Evolutionary conservation across 1,140 invertebrate genomes (phyloP).

Genomic region (Zaprionus tsacasi): DNA sequence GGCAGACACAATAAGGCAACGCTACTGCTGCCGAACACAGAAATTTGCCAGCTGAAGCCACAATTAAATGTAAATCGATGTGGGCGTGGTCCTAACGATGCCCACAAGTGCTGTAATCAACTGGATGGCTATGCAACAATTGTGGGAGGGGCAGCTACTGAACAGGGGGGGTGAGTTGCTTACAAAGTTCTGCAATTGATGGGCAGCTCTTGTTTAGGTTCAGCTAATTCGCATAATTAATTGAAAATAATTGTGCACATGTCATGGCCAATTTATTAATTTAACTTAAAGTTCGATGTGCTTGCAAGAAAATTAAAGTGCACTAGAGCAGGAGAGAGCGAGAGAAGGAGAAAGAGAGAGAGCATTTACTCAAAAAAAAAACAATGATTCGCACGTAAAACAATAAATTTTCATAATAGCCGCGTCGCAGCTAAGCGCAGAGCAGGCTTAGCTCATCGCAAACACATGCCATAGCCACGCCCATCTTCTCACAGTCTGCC

Average conservation of each 20-base stretch:
- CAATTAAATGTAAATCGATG: conserved; percentile 55
- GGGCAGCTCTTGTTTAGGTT: neutral
- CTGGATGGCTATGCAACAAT: conserved; percentile 2
- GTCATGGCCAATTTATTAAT: conserved; percentile 38
- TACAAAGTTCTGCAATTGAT: conserved; percentile 24
- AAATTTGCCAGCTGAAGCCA: conserved; percentile 42
- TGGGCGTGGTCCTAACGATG: neutral
- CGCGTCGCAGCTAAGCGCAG: conserved; percentile 13
- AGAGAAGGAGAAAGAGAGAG: neutral
- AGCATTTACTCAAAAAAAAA: conserved; percentile 44
- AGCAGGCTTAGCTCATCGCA: conserved; percentile 10
- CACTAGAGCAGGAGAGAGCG: neutral
- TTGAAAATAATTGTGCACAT: conserved; percentile 45
- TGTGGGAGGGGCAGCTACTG: neutral
- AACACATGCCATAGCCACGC: conserved; percentile 33
- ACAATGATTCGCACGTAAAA: conserved; percentile 58
- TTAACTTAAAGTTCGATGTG: conserved; percentile 8
- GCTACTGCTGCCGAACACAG: conserved; percentile 30
- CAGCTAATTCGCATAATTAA: conserved; percentile 43
- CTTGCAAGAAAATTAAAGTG: neutral
- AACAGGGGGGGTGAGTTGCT: neutral
- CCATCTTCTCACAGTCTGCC: neutral
- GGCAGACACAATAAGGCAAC: conserved; percentile 34
- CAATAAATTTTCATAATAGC: conserved; percentile 73
- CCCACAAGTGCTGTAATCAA: conserved; percentile 36